phyloP scores from a whole-genome alignment of 2,888 invertebrate species.

The Operophtera brumata region DNA sequence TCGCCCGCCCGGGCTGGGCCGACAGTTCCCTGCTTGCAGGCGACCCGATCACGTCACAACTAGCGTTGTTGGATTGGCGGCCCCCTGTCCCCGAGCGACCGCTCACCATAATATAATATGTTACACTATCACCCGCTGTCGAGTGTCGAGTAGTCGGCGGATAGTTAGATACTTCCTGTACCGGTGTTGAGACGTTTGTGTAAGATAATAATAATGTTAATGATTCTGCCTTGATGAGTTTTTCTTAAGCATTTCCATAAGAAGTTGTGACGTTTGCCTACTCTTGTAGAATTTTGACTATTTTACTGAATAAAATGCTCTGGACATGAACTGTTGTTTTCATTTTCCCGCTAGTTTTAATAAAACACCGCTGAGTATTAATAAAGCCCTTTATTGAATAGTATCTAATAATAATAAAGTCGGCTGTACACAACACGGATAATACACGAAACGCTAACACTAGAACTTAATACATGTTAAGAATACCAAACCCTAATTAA shows the following conservation, averaged over 20 bases:
- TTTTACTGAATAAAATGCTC: constrained; percentile 78
- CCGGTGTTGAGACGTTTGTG: constrained; percentile 64
- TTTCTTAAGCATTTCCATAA: constrained; percentile 74
- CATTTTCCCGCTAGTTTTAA: constrained; percentile 18
- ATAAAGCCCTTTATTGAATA: constrained; percentile 74
- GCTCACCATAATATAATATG: constrained; percentile 27
- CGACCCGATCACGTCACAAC: constrained; percentile 73
- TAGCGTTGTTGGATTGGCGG: constrained; percentile 79
- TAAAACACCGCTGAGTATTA: constrained; percentile 41
- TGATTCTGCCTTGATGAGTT: constrained; percentile 73
- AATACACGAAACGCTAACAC: constrained; percentile 56
- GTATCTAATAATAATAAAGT: constrained; percentile 53
- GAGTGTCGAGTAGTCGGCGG: constrained; percentile 21
- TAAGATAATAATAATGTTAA: constrained; percentile 61
- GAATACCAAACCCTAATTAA: constrained; percentile 55
- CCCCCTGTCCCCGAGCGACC: constrained; percentile 68
- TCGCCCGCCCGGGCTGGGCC: constrained; percentile 69
- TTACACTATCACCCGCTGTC: constrained; percentile 14
- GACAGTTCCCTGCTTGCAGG: constrained; percentile 81
- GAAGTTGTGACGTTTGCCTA: constrained; percentile 80
- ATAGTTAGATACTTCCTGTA: constrained; percentile 35
- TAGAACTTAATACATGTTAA: constrained; percentile 37
- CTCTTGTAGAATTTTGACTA: constrained; percentile 80
- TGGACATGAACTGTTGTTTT: constrained; percentile 51
- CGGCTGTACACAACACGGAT: constrained; percentile 69